Base-by-base conservation (phyloP, 2,113 vertebrate species). In the Fulica atra region DNA sequence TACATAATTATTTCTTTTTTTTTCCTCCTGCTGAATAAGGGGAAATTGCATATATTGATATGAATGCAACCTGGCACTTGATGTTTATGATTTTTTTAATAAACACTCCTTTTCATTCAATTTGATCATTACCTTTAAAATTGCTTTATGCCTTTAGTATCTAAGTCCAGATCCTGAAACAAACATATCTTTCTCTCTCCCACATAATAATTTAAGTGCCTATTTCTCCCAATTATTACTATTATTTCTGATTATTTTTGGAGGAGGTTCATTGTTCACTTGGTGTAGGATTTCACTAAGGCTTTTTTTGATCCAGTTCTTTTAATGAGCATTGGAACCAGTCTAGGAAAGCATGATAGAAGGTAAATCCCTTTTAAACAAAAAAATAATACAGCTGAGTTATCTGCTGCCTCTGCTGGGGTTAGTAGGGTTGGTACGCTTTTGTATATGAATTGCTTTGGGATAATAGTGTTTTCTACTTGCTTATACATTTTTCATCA, bases 401-500 rank as follows among this genome's bases (percentile, higher is more conserved):
- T 82, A 60, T 50, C 64, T 89, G 23, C 83, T 80, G 70, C 38
- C 54, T 94, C 70, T 84, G 53, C 68, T 84, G 51, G 35, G 33
- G 74, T 71, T 81, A 81, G 72, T 35, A 60, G 54, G 74, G 54
- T 82, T 94, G 50, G 85, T 82, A 42, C 38, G 54, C 69, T 88
- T 85, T 93, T 66, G 35, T 81, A 44, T 95, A 86, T 0, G 20
- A 77, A 86, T 42, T 93, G 92, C 94, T 96, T 86, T 89, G 77
- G 93, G 90, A 96, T 82, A 95, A 86, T 93, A 89, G 70, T 90
- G 44, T 88, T 96, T 92, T 93, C 64, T 89, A 76, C 89, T 89
- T 91, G 64, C 89, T 96, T 91, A 96, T 94, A 88, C 70, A 92
- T 97, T 97, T 96, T 96, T 93, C 93, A 97, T 95, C 83, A 95